phyloP scores from a whole-genome alignment of 2,888 invertebrate species.

The Luperina nickerlii region DNA sequence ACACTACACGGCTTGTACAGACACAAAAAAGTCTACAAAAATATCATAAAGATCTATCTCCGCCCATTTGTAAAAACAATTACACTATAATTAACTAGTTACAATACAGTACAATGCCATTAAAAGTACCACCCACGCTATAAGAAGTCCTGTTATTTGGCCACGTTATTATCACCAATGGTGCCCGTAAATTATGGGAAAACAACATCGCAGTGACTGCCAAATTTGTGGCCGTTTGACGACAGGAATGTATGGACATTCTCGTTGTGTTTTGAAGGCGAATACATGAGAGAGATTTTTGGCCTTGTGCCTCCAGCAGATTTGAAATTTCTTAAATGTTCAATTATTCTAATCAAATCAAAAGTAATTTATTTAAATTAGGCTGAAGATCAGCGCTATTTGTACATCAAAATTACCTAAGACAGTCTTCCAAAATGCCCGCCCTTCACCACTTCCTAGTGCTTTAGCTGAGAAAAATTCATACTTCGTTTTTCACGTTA shows the following conservation, averaged over 20 bases:
- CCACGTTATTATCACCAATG: slow-evolving; percentile 85
- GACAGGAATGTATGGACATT: slow-evolving; percentile 71
- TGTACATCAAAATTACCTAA: background rate
- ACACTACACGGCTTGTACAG: background rate
- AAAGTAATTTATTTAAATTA: background rate
- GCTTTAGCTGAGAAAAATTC: too few species aligned
- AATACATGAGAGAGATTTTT: background rate
- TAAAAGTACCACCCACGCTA: slow-evolving; percentile 72
- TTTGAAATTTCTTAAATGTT: background rate
- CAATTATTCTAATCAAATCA: background rate
- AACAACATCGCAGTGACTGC: slow-evolving; percentile 77
- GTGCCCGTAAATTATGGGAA: slow-evolving; percentile 84
- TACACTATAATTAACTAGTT: background rate
- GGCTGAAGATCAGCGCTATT: background rate
- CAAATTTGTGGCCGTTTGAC: slow-evolving; percentile 76
- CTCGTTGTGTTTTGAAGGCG: background rate
- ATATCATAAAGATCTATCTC: too few species aligned
- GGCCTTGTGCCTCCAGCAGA: too few species aligned
- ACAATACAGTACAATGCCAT: slow-evolving; percentile 6
- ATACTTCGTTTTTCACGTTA: background rate
- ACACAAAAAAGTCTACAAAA: background rate
- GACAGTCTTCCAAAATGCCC: too few species aligned
- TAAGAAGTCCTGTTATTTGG: slow-evolving; percentile 56
- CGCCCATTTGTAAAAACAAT: background rate
- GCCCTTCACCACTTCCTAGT: too few species aligned